Conservation (phyloP, 2,113 vertebrate genomes). For the Psittacula cyanocephala region DNA sequence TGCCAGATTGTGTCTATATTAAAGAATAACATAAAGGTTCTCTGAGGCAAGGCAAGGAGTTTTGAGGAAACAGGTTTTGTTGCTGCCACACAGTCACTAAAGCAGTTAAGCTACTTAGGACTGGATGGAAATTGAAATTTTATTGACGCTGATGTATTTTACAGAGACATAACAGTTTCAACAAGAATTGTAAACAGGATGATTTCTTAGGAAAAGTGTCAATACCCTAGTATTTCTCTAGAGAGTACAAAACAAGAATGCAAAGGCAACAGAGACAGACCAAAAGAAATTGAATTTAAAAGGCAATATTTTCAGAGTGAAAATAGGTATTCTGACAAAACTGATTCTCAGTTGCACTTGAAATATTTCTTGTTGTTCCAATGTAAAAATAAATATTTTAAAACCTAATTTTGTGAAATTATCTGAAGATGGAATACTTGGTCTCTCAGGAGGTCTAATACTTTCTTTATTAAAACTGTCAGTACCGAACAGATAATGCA, state of each 20-base stretch:
- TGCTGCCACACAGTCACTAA: neutral
- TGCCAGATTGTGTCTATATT: neutral
- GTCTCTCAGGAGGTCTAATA: neutral
- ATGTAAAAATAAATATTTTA: neutral
- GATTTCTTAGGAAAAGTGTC: constrained; percentile 22
- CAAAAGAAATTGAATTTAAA: constrained; percentile 31
- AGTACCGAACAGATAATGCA: neutral
- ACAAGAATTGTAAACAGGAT: constrained; percentile 10
- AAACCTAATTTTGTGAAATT: constrained; percentile 6
- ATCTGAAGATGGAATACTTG: neutral
- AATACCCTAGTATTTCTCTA: neutral
- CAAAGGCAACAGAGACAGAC: neutral
- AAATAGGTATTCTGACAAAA: constrained; percentile 15
- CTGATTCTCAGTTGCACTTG: neutral
- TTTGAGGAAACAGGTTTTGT: neutral
- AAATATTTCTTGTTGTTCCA: neutral
- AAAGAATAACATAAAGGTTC: neutral
- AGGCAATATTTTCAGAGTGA: neutral
- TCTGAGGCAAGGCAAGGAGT: neutral
- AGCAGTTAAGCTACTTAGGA: constrained; percentile 26
- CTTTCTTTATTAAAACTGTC: constrained; percentile 6
- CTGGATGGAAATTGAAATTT: constrained; percentile 21
- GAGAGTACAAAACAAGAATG: constrained; percentile 3
- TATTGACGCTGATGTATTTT: constrained; percentile 27
- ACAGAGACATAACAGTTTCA: neutral